A percentile compares a stretch with the other conserved stretches of the same genome.
These are phyloP conservation scores for Brenthis hecate DNA, from an alignment of 2,888 invertebrate genomes.

Conservation along the genomic window DNA sequence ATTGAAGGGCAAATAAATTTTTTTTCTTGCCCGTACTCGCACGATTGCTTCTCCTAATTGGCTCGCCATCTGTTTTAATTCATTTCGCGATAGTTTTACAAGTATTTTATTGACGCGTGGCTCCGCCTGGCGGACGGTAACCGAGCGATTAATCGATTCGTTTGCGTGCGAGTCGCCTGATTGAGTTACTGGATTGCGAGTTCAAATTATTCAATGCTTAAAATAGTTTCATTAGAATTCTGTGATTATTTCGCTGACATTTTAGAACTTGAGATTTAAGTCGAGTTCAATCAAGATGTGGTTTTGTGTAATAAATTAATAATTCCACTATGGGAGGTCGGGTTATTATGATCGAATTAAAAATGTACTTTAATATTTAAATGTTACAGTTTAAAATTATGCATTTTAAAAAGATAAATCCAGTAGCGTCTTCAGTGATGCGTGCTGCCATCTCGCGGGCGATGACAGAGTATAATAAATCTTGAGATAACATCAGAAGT, in stretches of 20 bases:
- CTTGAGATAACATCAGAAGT: constrained; percentile 79
- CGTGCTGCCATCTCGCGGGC: constrained; percentile 78
- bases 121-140: constrained; percentile 74
- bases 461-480: constrained; percentile 80
- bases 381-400: constrained; percentile 51
- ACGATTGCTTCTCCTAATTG: constrained; percentile 81
- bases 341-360: constrained; percentile 8
- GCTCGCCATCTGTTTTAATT: constrained; percentile 81
- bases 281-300: constrained; percentile 5
- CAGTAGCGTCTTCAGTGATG: constrained; percentile 68
- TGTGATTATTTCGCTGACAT: constrained; percentile 12
- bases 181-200: constrained; percentile 56
- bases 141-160: constrained; percentile 79
- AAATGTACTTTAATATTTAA: constrained; percentile 28
- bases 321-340: constrained; percentile 47
- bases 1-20: constrained; percentile 51
- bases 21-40: constrained; percentile 78
- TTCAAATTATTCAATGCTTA: constrained; percentile 41
- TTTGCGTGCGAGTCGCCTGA: constrained; percentile 72
- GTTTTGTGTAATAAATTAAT: constrained; percentile 10
- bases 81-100: constrained; percentile 82
- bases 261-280: background rate
- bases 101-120: constrained; percentile 81
- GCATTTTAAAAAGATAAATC: constrained; percentile 55
- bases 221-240: constrained; percentile 23